phyloP scores from a whole-genome alignment of 2,888 invertebrate genomes.

The Drosophila mayaguana region DNA sequence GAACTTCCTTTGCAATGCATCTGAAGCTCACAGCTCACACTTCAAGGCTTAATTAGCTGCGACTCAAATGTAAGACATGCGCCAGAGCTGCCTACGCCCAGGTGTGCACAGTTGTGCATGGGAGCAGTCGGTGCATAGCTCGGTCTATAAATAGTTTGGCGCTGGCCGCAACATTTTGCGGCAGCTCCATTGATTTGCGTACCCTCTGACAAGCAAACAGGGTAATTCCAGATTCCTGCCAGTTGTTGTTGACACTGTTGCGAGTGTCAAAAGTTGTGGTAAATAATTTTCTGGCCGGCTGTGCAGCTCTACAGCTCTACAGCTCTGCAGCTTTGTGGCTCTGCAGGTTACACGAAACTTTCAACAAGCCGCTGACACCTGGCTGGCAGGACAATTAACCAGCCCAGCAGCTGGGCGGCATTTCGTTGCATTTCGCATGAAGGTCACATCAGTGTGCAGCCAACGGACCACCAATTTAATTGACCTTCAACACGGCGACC shows the following conservation, averaged over 20 bases:
- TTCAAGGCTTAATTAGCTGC: constrained; percentile 12
- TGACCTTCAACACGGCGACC: neutral
- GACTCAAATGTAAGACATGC: constrained; percentile 2
- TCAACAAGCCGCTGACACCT: constrained; percentile 6
- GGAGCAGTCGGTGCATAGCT: neutral
- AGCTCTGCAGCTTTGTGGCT: no score
- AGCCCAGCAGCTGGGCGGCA: constrained; percentile 14
- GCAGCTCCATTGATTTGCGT: constrained; percentile 41
- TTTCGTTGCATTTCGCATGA: constrained; percentile 5
- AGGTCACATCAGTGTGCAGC: constrained; percentile 6
- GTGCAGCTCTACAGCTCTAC: neutral
- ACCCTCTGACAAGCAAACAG: neutral
- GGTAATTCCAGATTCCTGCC: neutral
- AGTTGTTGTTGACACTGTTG: constrained; percentile 2
- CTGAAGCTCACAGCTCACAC: neutral
- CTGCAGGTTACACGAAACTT: neutral
- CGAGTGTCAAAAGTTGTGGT: neutral
- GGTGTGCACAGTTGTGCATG: neutral
- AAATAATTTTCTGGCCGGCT: constrained; percentile 1
- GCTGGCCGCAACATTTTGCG: constrained; percentile 21
- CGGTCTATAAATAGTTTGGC: constrained; percentile 28
- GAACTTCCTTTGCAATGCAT: neutral
- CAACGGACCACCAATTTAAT: constrained; percentile 2
- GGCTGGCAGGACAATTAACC: neutral
- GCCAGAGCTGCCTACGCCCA: neutral